Evolutionary conservation across 2,113 vertebrate species (phyloP), one percentile per base, ranked within the genome.

Genomic region (Hippocampus zosterae): DNA sequence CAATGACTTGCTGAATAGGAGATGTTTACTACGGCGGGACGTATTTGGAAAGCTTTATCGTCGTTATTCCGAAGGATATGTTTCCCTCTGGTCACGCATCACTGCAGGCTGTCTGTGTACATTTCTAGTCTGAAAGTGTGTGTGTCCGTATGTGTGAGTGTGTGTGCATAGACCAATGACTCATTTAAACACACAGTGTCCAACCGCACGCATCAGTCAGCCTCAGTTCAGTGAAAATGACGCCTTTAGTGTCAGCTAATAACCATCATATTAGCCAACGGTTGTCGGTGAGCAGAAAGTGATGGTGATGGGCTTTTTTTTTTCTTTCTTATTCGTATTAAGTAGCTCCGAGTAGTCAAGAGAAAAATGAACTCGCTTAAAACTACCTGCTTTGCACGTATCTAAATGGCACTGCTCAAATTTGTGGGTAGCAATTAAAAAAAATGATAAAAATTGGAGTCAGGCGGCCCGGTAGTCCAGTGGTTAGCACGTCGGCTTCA

Each of bases 171-270:
- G 33, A 7, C 33, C 33, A 27, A 65, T 46, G 42, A 8, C 15
- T 65, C 41, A 65, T 65, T 65, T 65, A 65, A 25, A 44, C 42
- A 48, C 42, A 3, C 2, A 1, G 13, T 46, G 41, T 65, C 23
- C 12, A 25, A 44, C 23, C 3, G 12, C 40, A 16, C 3, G 3
- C 41, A 48, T 65, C 15, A 65, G 46, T 65, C 63, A 65, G 23
- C 23, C 42, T 46, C 63, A 25, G 41, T 65, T 65, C 23, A 46
- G 23, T 65, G 63, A 65, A 60, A 46, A 65, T 65, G 23, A 44
- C 42, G 16, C 41, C n/a, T 65, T 46, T 9, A 18, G 23, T 65
- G 63, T 65, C 23, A 25, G 41, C 23, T 46, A 44, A 46, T 27
- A 65, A 65, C 41, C 42, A 27, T 46, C 41, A 65, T 33, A 60